phyloP scores from a whole-genome alignment of 2,888 invertebrate species.

The Ochlodes sylvanus region DNA sequence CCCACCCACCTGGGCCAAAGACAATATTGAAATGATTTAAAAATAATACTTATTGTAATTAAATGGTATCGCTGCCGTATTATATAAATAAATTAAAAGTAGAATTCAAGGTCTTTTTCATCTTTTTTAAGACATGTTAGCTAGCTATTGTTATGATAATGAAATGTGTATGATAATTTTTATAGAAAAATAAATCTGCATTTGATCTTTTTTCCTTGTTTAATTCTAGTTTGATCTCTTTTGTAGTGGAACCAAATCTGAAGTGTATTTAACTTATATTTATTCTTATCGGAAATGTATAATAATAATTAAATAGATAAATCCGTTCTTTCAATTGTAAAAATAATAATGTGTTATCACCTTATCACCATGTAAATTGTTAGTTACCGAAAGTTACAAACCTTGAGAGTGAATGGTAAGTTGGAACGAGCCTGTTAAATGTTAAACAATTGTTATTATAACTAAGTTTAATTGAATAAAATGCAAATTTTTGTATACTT shows the following conservation, averaged over 20 bases:
- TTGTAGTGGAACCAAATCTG: slow-evolving; percentile 75
- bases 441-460: slow-evolving; percentile 35
- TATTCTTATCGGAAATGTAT: slow-evolving; percentile 54
- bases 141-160: slow-evolving; percentile 81
- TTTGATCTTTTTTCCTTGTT: slow-evolving; percentile 62
- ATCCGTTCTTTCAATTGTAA: slow-evolving; percentile 51
- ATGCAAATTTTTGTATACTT: slow-evolving; percentile 67
- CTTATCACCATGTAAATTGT: slow-evolving; percentile 57
- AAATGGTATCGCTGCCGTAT: slow-evolving; percentile 83
- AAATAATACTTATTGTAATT: slow-evolving; percentile 83
- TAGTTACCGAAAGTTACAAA: slow-evolving; percentile 61
- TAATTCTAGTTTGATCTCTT: slow-evolving; percentile 72
- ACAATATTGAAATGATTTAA: slow-evolving; percentile 84
- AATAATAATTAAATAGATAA: slow-evolving; percentile 39
- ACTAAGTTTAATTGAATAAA: slow-evolving; percentile 69
- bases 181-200: slow-evolving; percentile 81
- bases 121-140: slow-evolving; percentile 83
- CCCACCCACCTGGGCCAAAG: slow-evolving; percentile 72
- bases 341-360: slow-evolving; percentile 42
- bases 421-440: slow-evolving; percentile 32
- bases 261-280: slow-evolving; percentile 62
- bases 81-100: slow-evolving; percentile 79
- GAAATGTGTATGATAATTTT: slow-evolving; percentile 81
- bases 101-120: slow-evolving; percentile 82
- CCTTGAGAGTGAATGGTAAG: slow-evolving; percentile 42